Evolutionary conservation across 2,888 invertebrate species (phyloP), one percentile per base, ranked within the genome.

Genomic region (Epirrita christyi): DNA sequence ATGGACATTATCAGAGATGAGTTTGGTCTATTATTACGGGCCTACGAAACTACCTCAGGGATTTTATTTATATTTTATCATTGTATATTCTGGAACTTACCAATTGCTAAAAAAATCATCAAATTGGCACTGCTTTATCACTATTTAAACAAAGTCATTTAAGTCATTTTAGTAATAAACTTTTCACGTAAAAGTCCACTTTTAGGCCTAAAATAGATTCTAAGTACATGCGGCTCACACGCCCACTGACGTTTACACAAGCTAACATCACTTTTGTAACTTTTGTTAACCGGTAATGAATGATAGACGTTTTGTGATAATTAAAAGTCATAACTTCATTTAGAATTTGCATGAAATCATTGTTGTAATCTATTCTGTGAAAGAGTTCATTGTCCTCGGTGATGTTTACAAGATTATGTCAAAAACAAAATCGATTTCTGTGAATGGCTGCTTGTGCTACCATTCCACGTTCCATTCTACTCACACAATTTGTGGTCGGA

Each of bases 321-420:
- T 54, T 59, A 72, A 66, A 63, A 63, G 65, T 73, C 70, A 1
- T 5, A 10, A 70, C 85, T 85, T 84, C 68, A 78, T 79, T 80
- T 68, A 83, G 73, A 64, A 76, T 67, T 71, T 68, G 43, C 28
- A 52, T 55, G 68, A 64, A 81, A 77, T 80, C 70, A 71, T 68
- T 72, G 64, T 56, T 74, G 75, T 76, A 76, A 48, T 59, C 48
- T 48, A 59, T 60, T 67, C 76, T 68, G 57, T 71, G 41, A 66
- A 71, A 55, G 72, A 78, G 87, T 89, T 87, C 88, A 88, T 81
- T 87, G 88, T 80, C 80, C 86, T 68, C 61, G 2, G 21, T 4
- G 2, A 49, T 88, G 87, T 89, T 89, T 89, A 88, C 85, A 84
- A 80, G 66, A 58, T 59, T 50, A 59, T 14, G 34, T 51, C 47